phyloP scores from a whole-genome alignment of 2,888 invertebrate species.

The Blastobasis lacticolella region DNA sequence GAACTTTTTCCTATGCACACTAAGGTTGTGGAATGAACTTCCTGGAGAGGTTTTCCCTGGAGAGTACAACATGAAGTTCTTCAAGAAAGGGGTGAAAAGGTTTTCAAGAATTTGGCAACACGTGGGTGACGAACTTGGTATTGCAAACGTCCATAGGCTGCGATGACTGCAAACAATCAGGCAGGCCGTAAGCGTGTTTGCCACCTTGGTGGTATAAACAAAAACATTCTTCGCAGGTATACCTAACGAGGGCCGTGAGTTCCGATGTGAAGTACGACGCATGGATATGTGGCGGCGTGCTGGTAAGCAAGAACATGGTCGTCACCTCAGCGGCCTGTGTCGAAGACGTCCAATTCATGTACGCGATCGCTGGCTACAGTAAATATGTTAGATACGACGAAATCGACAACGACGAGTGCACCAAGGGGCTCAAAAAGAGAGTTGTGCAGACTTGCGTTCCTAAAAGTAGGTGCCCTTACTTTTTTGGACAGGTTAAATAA shows the following conservation, averaged over 20 bases:
- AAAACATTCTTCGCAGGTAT: conserved; percentile 15
- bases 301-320: conserved; percentile 18
- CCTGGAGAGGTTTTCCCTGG: no score
- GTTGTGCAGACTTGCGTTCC: conserved; percentile 23
- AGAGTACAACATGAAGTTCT: no score
- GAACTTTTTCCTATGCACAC: no score
- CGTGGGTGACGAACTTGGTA: no score
- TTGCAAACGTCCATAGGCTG: no score
- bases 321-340: conserved; percentile 34
- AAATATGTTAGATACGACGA: conserved; percentile 22
- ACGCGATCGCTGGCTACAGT: conserved; percentile 30
- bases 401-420: conserved; percentile 26
- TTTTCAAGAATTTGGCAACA: no score
- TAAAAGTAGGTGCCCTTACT: conserved; percentile 4
- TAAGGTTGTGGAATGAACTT: no score
- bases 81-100: no score
- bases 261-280: conserved; percentile 17
- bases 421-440: conserved; percentile 28
- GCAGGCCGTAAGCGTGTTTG: no score
- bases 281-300: conserved; percentile 33
- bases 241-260: conserved; percentile 19
- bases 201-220: no score
- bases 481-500: no score
- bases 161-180: no score
- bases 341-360: conserved; percentile 25